Conservation (phyloP, 2,113 vertebrate genomes). For the Ploceus nigricollis region DNA sequence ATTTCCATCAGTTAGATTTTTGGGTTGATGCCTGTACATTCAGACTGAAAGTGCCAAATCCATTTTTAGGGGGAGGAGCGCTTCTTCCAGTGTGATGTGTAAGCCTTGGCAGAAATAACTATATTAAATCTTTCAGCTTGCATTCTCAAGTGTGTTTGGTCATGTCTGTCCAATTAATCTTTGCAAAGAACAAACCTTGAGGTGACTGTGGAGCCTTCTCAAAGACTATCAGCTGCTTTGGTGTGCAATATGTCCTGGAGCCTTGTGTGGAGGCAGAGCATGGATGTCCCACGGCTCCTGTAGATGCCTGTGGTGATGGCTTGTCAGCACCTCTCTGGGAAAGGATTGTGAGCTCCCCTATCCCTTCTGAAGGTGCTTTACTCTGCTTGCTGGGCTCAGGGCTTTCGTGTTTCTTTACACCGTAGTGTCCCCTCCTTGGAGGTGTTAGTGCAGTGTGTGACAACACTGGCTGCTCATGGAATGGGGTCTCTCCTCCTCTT, state of each 20-base stretch:
- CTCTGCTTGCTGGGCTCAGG: background rate
- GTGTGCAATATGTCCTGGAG: background rate
- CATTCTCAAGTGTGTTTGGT: background rate
- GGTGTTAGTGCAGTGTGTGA: background rate
- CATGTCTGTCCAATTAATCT: background rate
- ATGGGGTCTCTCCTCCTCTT: background rate
- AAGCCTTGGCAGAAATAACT: background rate
- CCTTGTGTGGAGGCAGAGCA: background rate
- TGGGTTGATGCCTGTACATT: background rate
- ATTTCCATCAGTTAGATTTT: background rate
- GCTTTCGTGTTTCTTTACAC: background rate
- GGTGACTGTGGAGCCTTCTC: background rate
- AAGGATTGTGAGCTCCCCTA: background rate
- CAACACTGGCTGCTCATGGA: background rate
- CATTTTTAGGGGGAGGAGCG: background rate
- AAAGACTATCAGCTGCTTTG: background rate
- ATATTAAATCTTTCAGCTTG: background rate
- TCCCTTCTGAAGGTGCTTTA: background rate
- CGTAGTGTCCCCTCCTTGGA: background rate
- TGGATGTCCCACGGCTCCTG: fast-evolving
- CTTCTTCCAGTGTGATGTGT: background rate
- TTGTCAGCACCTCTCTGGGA: background rate
- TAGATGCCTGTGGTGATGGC: fast-evolving
- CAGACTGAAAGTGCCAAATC: background rate
- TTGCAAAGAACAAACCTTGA: background rate